A percentile compares a stretch with the other conserved stretches of the same genome.
Conservation (phyloP, 2,113 vertebrate genomes). For the Campylomormyrus numenius region DNA sequence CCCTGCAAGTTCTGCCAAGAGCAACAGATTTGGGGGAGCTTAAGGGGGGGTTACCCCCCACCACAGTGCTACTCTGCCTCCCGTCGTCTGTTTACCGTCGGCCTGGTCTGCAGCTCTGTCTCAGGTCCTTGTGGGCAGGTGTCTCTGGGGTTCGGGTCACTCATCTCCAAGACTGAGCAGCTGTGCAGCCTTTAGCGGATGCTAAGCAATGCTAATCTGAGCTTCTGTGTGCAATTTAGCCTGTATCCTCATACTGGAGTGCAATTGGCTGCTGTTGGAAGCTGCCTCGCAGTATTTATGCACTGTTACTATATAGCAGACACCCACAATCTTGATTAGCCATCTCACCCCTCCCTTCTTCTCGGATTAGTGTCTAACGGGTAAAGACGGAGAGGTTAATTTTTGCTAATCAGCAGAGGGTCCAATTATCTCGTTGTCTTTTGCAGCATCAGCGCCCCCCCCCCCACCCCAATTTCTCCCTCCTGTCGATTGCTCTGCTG, state of each 20-base stretch:
- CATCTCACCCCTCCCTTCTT: background rate
- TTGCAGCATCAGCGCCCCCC: background rate
- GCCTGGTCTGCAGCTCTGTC: background rate
- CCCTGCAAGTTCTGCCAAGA: background rate
- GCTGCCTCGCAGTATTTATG: background rate
- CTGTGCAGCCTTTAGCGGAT: too few species aligned
- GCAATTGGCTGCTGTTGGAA: background rate
- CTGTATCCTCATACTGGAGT: background rate
- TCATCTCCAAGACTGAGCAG: background rate
- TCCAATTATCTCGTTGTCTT: background rate
- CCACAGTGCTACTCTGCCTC: background rate
- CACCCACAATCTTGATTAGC: background rate
- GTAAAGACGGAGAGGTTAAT: background rate
- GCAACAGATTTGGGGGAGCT: conserved; percentile 12
- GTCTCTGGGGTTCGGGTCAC: background rate
- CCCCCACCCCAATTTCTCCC: background rate
- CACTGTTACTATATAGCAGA: background rate
- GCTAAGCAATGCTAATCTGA: background rate
- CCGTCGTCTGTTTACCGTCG: background rate
- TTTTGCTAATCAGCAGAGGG: background rate
- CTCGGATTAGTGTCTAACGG: background rate
- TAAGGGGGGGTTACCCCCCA: background rate
- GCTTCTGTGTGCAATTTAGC: background rate
- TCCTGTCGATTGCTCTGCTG: background rate
- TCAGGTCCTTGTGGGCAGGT: background rate